Evolutionary conservation across 2,113 vertebrate genomes (phyloP).

Genomic region (Dermatemys mawii): DNA sequence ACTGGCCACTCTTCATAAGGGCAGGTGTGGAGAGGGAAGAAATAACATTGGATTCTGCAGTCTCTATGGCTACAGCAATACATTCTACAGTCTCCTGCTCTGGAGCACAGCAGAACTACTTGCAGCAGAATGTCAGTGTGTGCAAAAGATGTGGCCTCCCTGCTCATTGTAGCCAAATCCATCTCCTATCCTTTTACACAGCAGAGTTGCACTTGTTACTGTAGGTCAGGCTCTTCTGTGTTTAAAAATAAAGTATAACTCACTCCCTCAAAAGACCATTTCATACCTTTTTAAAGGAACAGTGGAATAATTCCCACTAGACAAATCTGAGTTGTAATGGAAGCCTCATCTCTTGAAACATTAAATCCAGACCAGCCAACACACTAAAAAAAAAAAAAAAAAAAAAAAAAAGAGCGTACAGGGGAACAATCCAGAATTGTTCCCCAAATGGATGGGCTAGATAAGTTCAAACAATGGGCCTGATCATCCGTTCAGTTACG

Average conservation of each 20-base stretch:
- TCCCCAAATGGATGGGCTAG: neutral
- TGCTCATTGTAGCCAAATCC: neutral
- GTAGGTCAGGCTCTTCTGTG: neutral
- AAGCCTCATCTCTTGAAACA: neutral
- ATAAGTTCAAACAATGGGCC: neutral
- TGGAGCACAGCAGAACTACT: neutral
- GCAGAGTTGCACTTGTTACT: neutral
- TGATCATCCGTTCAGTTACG: neutral
- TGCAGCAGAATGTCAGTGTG: neutral
- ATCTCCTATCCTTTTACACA: neutral
- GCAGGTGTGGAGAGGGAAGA: neutral
- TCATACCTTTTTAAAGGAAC: neutral
- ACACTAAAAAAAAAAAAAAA: neutral
- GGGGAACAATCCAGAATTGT: neutral
- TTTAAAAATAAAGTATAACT: neutral
- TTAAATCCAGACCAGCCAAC: neutral
- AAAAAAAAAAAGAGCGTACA: neutral
- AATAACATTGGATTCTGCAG: neutral
- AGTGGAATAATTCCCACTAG: fast-evolving
- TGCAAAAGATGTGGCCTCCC: neutral
- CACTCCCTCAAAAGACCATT: neutral
- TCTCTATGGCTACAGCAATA: too few relatives aligned
- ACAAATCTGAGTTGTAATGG: neutral
- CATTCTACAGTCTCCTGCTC: neutral
- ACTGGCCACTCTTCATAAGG: too few relatives aligned